Evolutionary conservation across 2,797 vertebrate species (phyloP).

Genomic region (Centroberyx gerrardi): DNA sequence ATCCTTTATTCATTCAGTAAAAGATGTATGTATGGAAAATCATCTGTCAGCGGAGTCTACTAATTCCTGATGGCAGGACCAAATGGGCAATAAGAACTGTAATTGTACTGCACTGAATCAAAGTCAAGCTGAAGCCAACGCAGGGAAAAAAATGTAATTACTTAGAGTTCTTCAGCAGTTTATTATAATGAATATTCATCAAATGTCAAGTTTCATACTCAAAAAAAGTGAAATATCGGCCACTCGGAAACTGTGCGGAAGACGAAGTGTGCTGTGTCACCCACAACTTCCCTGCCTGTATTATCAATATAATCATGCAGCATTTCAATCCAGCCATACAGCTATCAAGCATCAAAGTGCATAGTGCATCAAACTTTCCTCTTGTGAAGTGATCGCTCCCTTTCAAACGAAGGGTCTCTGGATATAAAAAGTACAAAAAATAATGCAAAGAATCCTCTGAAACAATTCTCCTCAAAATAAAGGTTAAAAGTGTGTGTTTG

Average conservation of each 20-base stretch:
- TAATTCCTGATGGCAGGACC: slow-evolving; percentile 43
- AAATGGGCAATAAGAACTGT: slow-evolving; percentile 63
- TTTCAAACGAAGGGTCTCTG: slow-evolving; percentile 39
- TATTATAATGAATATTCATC: slow-evolving; percentile 44
- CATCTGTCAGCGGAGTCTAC: slow-evolving; percentile 53
- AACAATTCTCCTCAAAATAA: slow-evolving; percentile 48
- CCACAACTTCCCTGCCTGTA: slow-evolving; percentile 11
- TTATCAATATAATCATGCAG: slow-evolving; percentile 28
- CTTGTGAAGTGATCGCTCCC: slow-evolving; percentile 36
- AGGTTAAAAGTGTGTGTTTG: slow-evolving; percentile 53
- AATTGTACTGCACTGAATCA: slow-evolving; percentile 63
- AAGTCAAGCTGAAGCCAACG: slow-evolving; percentile 49
- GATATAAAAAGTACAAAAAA: slow-evolving; percentile 2
- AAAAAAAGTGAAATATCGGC: slow-evolving; percentile 19
- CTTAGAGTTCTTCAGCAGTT: slow-evolving; percentile 39
- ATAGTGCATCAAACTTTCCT: slow-evolving; percentile 41
- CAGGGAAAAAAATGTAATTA: slow-evolving; percentile 33
- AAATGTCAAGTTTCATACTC: slow-evolving; percentile 43
- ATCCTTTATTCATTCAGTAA: slow-evolving; percentile 31
- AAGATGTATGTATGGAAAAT: slow-evolving; percentile 41
- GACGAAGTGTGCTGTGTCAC: slow-evolving; percentile 37
- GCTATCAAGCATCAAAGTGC: slow-evolving; percentile 36
- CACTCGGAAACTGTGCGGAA: slow-evolving; percentile 3
- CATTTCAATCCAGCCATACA: slow-evolving; percentile 2
- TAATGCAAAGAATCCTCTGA: slow-evolving; percentile 20